Evolutionary conservation across 2,888 invertebrate species (phyloP).

Genomic region (Spicauda simplicius): DNA sequence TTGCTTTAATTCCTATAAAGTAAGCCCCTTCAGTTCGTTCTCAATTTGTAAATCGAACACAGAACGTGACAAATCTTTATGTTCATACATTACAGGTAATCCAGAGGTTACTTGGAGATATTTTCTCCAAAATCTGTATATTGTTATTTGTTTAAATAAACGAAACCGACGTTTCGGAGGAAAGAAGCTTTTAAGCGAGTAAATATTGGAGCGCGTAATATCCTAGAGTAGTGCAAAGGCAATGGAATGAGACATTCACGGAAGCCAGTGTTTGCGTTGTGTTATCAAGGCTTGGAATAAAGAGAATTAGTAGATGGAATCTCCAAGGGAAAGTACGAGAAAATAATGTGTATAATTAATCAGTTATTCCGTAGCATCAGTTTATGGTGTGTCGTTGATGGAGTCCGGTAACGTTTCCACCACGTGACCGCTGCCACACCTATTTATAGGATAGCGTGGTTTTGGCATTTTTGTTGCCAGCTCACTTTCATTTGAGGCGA

Average conservation of each 20-base stretch:
- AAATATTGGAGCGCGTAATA: conserved; percentile 30
- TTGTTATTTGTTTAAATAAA: conserved; percentile 31
- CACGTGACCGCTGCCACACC: too few relatives aligned
- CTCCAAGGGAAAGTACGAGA: background rate
- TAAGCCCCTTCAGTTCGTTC: too few relatives aligned
- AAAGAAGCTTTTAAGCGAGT: conserved; percentile 33
- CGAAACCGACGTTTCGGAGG: conserved; percentile 14
- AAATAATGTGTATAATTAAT: too few relatives aligned
- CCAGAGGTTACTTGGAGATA: background rate
- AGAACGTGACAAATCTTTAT: too few relatives aligned
- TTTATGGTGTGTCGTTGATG: too few relatives aligned
- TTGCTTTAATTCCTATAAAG: too few relatives aligned
- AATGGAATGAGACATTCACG: conserved; percentile 11
- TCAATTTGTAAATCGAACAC: too few relatives aligned
- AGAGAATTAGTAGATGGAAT: background rate
- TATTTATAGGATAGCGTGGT: too few relatives aligned
- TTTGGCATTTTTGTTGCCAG: too few relatives aligned
- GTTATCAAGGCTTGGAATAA: conserved; percentile 6
- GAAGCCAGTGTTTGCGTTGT: conserved; percentile 11
- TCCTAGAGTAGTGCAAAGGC: conserved; percentile 18
- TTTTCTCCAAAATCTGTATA: conserved; percentile 16
- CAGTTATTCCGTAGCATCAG: too few relatives aligned
- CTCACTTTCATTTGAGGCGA: too few relatives aligned
- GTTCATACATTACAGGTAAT: background rate
- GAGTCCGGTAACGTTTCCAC: too few relatives aligned